These are phyloP conservation scores for Heliconius congener DNA, from an alignment of 1,140 invertebrate genomes.

Conservation along the genomic window DNA sequence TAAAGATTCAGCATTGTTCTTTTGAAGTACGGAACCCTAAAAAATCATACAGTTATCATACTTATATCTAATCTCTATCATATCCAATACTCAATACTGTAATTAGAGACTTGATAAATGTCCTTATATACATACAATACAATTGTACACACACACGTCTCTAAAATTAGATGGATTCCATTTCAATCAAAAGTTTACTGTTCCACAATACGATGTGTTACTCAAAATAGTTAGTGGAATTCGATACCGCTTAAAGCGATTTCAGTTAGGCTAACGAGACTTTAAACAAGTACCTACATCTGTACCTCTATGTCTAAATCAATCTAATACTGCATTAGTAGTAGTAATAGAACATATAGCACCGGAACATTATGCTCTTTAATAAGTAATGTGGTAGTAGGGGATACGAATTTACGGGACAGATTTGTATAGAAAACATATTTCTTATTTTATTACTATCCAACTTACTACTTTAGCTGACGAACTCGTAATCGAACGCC, in stretches of 20 bases:
- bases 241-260: background rate
- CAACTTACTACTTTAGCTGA: background rate
- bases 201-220: background rate
- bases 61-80: too few species aligned
- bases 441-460: background rate
- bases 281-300: background rate
- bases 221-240: background rate
- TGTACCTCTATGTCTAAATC: background rate
- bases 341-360: background rate
- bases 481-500: background rate
- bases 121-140: background rate
- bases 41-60: too few species aligned
- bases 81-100: too few species aligned
- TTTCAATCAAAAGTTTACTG: conserved; percentile 1
- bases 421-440: background rate
- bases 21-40: too few species aligned
- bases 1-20: too few species aligned
- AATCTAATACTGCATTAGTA: background rate
- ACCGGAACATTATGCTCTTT: background rate
- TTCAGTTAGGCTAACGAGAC: background rate
- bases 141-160: background rate
- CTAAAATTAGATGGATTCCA: background rate
- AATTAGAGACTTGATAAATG: too few species aligned
- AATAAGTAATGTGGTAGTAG: background rate
- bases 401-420: background rate